A percentile compares a stretch with the other conserved stretches of the same genome.
phyloP scores from a whole-genome alignment of 2,797 vertebrate species.

The Anabacerthia variegaticeps region DNA sequence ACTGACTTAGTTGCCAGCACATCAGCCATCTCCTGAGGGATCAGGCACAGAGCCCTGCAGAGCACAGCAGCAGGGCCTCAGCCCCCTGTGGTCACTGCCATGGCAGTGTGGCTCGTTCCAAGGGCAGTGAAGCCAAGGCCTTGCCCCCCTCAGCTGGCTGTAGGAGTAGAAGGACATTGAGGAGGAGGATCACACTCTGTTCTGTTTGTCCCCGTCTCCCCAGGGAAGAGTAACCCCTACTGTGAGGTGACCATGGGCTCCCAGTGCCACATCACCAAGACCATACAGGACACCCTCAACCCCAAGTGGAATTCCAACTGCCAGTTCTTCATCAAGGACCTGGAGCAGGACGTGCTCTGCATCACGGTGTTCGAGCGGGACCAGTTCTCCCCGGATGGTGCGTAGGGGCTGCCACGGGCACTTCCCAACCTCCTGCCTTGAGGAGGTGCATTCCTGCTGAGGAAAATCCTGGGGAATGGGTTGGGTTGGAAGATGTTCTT shows the following conservation, averaged over 20 bases:
- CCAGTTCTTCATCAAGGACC: slow-evolving; percentile 98
- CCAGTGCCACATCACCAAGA: slow-evolving; percentile 99
- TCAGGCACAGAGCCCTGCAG: neutral
- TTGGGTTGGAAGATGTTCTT: neutral
- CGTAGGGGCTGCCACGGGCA: neutral
- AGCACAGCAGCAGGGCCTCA: neutral
- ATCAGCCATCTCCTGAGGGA: neutral
- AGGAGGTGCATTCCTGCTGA: neutral
- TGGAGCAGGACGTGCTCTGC: slow-evolving; percentile 97
- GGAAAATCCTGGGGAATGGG: neutral
- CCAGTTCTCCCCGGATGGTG: slow-evolving; percentile 98
- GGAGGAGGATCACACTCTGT: neutral
- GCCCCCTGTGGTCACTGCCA: neutral
- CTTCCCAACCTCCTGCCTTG: neutral
- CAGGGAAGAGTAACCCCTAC: slow-evolving; percentile 98
- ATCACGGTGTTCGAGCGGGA: slow-evolving; percentile 98
- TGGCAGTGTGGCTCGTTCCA: neutral
- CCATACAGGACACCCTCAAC: slow-evolving; percentile 96
- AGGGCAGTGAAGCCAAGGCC: neutral
- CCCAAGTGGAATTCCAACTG: slow-evolving; percentile 99
- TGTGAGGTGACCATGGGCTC: slow-evolving; percentile 99
- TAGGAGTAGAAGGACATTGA: neutral
- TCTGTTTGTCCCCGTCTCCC: neutral
- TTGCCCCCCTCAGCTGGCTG: neutral
- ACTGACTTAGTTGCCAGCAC: neutral